Percentiles rank a stretch among this genome's conserved stretches.
These are phyloP conservation scores for Lethrus apterus DNA, from an alignment of 1,140 invertebrate species.

Conservation along the genomic window DNA sequence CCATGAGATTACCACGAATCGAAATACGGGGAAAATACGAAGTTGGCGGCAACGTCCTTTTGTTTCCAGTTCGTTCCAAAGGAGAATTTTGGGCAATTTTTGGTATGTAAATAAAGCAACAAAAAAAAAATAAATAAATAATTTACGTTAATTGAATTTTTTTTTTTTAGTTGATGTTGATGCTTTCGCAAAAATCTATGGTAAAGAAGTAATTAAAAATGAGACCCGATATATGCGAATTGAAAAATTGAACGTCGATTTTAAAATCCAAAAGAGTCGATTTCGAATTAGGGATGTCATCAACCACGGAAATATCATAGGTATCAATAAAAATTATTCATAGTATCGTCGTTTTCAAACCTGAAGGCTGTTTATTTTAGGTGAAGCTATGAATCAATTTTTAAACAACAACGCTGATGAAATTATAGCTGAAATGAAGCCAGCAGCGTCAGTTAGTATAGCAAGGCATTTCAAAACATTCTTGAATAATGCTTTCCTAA, in stretches of 20 bases:
- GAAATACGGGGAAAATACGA: slow-evolving; percentile 66
- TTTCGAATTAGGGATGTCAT: slow-evolving; percentile 64
- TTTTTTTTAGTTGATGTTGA: slow-evolving; percentile 55
- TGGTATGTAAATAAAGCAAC: slow-evolving; percentile 55
- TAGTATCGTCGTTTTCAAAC: not conserved
- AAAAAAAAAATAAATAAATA: too few relatives aligned
- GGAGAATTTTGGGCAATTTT: slow-evolving; percentile 73
- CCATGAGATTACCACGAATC: slow-evolving; percentile 59
- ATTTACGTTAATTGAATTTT: slow-evolving; percentile 8
- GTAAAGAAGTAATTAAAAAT: slow-evolving; percentile 52
- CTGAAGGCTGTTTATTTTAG: slow-evolving; percentile 39
- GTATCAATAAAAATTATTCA: slow-evolving; percentile 37
- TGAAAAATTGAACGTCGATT: slow-evolving; percentile 59
- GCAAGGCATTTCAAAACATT: slow-evolving; percentile 70
- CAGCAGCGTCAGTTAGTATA: slow-evolving; percentile 64
- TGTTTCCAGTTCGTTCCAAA: slow-evolving; percentile 66
- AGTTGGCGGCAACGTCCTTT: slow-evolving; percentile 62
- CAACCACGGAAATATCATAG: slow-evolving; percentile 67
- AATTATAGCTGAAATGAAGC: slow-evolving; percentile 76
- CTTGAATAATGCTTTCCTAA: slow-evolving; percentile 67
- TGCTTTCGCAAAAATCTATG: slow-evolving; percentile 62
- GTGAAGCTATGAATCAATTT: slow-evolving; percentile 75
- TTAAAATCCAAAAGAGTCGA: slow-evolving; percentile 57
- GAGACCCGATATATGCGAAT: slow-evolving; percentile 58
- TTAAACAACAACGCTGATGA: slow-evolving; percentile 77